Base-by-base conservation (phyloP, 2,113 vertebrate genomes). In the Spea bombifrons region DNA sequence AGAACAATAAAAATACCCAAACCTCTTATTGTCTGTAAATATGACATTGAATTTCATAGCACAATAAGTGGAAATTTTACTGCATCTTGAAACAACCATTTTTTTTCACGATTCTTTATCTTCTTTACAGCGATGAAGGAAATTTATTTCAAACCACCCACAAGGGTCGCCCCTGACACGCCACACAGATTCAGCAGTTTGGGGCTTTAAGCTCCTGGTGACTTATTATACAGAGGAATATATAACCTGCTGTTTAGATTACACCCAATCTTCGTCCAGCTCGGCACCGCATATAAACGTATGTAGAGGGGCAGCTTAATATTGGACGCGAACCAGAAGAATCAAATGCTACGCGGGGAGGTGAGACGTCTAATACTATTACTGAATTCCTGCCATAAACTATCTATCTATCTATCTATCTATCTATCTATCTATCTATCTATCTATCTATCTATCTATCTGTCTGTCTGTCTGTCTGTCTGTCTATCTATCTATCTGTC, bases 181-280 rank as follows among this genome's bases (percentile, higher is more conserved):
- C 49, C 8, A 5, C 55, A 57, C n/a, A 7, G 52, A 50, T 16
- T 71, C 76, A 78, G 68, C 57, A 45, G 17, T 68, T 64, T 71
- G 16, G 17, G 46, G 46, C 50, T 49, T 70, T 63, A 16, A 44
- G 16, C 64, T 61, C 16, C 12, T 46, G 16, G 68, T 71, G 71
- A 78, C 46, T 50, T 45, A 78, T 78, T 78, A 71, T 57, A 57
- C 57, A 55, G 3, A 61, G 8, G 12, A 45, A 43, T 10, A 65
- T 48, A 61, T 9, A 45, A n/a, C 15, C 67, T n/a, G n/a, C 7
- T 65, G 63, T 55, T 53, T 64, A 7, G 64, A 12, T 16, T 48
- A 30, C 59, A 7, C 73, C 30, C 4, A 49, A 49, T 8, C 5
- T 12, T 44, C 53, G 6, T 59, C 61, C 63, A 13, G 48, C 30